Percentiles rank a stretch among this genome's conserved stretches.
phyloP scores from a whole-genome alignment of 1,140 invertebrate species.

The Lepidostoma basale region DNA sequence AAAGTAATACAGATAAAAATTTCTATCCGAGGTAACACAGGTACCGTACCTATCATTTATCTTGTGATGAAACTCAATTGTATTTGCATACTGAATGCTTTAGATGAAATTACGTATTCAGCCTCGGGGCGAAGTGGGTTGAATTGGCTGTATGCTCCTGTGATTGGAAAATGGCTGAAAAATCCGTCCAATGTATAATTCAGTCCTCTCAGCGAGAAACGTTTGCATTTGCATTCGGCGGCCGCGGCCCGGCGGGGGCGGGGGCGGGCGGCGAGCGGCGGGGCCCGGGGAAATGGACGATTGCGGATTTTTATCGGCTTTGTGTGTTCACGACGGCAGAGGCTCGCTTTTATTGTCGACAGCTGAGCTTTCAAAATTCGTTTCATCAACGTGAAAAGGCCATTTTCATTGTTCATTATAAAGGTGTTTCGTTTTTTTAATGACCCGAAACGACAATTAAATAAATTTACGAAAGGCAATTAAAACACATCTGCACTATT shows the following conservation, averaged over 20 bases:
- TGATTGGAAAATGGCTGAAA: constrained; percentile 28
- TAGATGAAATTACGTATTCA: constrained; percentile 28
- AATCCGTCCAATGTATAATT: constrained; percentile 27
- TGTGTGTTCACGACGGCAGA: constrained; percentile 20
- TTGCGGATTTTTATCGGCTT: constrained; percentile 27
- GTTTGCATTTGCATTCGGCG: constrained; percentile 23
- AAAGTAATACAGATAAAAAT: constrained; percentile 12
- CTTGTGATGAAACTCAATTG: constrained; percentile 28
- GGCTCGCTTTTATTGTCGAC: constrained; percentile 9
- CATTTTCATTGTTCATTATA: no score
- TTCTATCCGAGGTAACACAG: background rate
- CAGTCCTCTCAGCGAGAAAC: constrained; percentile 24
- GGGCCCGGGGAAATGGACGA: constrained; percentile 14
- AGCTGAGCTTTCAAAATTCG: no score
- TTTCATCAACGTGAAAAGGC: no score
- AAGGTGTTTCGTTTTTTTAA: no score
- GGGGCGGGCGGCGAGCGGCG: background rate
- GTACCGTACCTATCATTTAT: constrained; percentile 1
- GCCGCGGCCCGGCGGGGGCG: background rate
- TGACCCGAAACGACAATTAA: no score
- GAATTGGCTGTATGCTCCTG: constrained; percentile 28
- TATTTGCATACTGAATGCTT: constrained; percentile 28
- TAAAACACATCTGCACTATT: no score
- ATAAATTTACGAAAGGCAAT: no score
- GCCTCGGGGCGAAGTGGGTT: constrained; percentile 22